These are phyloP conservation scores for Rhimphoctona megacephalus DNA, from an alignment of 2,888 invertebrate species.

Conservation along the genomic window DNA sequence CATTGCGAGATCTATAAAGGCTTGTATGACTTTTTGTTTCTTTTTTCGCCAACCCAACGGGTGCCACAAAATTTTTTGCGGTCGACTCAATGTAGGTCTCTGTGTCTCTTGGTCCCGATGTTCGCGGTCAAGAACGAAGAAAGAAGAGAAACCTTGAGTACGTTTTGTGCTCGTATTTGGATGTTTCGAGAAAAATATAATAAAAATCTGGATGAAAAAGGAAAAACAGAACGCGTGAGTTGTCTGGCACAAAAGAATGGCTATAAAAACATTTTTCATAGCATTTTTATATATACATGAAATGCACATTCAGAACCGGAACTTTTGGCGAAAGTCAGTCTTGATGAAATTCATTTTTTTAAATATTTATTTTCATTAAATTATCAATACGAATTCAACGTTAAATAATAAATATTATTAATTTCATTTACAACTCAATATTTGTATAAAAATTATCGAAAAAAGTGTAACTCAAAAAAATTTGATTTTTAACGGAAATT, in stretches of 20 bases:
- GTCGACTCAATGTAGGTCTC: constrained; percentile 75
- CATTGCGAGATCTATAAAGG: constrained; percentile 36
- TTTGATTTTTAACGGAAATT: background rate
- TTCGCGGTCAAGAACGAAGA: constrained; percentile 49
- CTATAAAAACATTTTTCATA: constrained; percentile 17
- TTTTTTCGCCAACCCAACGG: constrained; percentile 36
- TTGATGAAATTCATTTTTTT: background rate
- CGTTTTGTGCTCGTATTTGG: constrained; percentile 37
- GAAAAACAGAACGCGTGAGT: constrained; percentile 1
- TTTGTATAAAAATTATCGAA: background rate
- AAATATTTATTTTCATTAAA: background rate
- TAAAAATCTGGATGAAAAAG: constrained; percentile 8
- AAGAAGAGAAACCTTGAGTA: constrained; percentile 12
- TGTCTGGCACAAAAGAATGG: background rate
- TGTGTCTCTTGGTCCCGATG: constrained; percentile 69
- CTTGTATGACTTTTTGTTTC: background rate
- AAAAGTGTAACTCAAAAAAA: background rate
- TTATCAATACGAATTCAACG: background rate
- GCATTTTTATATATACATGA: background rate
- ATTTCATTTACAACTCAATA: background rate
- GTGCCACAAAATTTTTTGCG: constrained; percentile 50
- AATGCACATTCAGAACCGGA: background rate
- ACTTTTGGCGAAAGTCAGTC: background rate
- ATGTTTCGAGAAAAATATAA: constrained; percentile 27
- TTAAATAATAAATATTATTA: too few species aligned